These are phyloP conservation scores for Osmoderma eremita DNA, from an alignment of 2,888 invertebrate species.

Conservation along the genomic window DNA sequence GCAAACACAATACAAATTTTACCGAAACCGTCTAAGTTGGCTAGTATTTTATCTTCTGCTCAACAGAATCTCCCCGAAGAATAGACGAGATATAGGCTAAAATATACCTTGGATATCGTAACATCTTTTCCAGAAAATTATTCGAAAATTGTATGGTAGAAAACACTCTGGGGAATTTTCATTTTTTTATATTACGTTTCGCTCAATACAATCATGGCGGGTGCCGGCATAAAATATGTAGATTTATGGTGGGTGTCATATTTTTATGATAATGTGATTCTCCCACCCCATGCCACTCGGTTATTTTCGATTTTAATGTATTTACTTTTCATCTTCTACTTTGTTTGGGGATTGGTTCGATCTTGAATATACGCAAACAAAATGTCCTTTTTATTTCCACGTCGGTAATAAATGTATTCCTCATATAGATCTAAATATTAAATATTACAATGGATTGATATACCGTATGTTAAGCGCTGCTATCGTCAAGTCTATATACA, in stretches of 20 bases:
- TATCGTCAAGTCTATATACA: too few species aligned
- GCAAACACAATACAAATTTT: neutral
- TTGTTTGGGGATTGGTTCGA: too few species aligned
- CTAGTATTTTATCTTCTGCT: slow-evolving; percentile 3
- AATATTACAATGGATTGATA: too few species aligned
- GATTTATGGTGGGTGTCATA: slow-evolving; percentile 17
- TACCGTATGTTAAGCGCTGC: too few species aligned
- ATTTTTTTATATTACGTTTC: slow-evolving; percentile 3
- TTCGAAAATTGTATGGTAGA: neutral
- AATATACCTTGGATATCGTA: neutral
- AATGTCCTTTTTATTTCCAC: too few species aligned
- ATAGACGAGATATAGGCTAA: neutral
- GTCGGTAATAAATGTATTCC: neutral
- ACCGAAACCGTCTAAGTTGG: slow-evolving; percentile 2
- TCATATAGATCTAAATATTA: neutral
- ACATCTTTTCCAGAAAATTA: neutral
- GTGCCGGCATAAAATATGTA: slow-evolving; percentile 14
- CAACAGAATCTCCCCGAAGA: neutral
- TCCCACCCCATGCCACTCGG: neutral
- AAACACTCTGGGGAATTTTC: slow-evolving; percentile 13
- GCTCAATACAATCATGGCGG: slow-evolving; percentile 15
- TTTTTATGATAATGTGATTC: slow-evolving; percentile 21
- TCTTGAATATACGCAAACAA: too few species aligned
- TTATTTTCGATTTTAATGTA: slow-evolving; percentile 11
- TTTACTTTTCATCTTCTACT: slow-evolving; percentile 3